A percentile compares a stretch with the other conserved stretches of the same genome.
Evolutionary conservation across 2,797 vertebrate species (phyloP).

Genomic region (Luscinia luscinia): DNA sequence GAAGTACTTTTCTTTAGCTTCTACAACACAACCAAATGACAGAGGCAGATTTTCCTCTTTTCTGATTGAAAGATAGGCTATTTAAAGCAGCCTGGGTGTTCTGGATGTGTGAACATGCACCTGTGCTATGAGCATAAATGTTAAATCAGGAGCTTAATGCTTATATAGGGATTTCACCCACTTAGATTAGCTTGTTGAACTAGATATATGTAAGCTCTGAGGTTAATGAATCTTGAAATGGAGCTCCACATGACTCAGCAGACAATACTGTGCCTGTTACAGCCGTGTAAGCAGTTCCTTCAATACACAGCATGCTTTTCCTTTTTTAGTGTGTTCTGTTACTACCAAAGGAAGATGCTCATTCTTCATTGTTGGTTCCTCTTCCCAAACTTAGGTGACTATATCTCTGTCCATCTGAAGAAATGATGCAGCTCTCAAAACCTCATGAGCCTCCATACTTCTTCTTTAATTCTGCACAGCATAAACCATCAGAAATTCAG

Average conservation of each 20-base stretch:
- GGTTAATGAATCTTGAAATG: constrained; percentile 53
- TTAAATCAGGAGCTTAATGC: constrained; percentile 17
- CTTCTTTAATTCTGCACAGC: neutral
- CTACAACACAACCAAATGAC: neutral
- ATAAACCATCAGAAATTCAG: neutral
- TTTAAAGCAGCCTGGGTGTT: constrained; percentile 5
- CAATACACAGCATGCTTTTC: neutral
- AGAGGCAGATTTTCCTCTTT: constrained; percentile 5
- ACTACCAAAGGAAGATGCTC: neutral
- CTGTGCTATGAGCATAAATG: constrained; percentile 34
- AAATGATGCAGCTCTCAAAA: neutral
- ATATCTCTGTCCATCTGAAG: neutral
- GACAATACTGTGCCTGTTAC: neutral
- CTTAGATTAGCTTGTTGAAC: constrained; percentile 56
- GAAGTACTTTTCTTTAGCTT: neutral
- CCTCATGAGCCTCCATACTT: neutral
- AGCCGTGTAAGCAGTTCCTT: neutral
- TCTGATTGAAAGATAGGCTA: constrained; percentile 14
- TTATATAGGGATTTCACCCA: constrained; percentile 30
- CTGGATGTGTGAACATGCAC: neutral
- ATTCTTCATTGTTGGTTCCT: neutral
- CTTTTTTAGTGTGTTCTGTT: neutral
- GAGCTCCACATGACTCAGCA: neutral
- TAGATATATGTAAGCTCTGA: constrained; percentile 49
- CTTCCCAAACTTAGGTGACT: neutral